These are phyloP conservation scores for Styela clava DNA, from an alignment of 23 tunicate species.

Conservation along the genomic window DNA sequence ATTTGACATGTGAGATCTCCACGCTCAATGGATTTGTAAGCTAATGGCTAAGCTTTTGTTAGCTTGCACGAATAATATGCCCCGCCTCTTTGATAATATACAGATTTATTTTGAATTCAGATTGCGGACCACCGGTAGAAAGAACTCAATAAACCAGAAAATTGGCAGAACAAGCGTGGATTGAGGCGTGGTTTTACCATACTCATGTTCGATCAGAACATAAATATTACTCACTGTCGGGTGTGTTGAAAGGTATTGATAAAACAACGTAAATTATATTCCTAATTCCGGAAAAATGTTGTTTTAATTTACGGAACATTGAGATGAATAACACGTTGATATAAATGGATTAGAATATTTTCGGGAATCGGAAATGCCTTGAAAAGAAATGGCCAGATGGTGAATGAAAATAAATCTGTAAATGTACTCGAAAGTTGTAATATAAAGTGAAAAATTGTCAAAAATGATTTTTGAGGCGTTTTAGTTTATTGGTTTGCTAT, in stretches of 20 bases:
- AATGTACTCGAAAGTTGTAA: no score
- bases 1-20: constrained; percentile 27
- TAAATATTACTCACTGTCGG: not conserved
- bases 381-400: not conserved
- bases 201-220: not conserved
- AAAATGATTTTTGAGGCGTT: no score
- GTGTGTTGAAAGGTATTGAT: not conserved
- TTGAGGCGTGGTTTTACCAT: not conserved
- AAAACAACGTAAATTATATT: not conserved
- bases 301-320: not conserved
- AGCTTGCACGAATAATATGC: constrained; percentile 4
- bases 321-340: not conserved
- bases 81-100: not conserved
- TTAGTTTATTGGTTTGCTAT: no score
- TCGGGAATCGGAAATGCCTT: not conserved
- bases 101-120: not conserved
- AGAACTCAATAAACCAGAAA: no score
- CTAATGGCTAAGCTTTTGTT: constrained; percentile 10
- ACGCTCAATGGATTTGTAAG: constrained; percentile 3
- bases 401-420: not conserved
- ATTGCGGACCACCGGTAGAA: not conserved
- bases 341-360: not conserved
- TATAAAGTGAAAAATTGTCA: no score
- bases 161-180: no score
- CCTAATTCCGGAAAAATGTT: not conserved